phyloP scores from a whole-genome alignment of 2,888 invertebrate species.

The Pandemis heparana region DNA sequence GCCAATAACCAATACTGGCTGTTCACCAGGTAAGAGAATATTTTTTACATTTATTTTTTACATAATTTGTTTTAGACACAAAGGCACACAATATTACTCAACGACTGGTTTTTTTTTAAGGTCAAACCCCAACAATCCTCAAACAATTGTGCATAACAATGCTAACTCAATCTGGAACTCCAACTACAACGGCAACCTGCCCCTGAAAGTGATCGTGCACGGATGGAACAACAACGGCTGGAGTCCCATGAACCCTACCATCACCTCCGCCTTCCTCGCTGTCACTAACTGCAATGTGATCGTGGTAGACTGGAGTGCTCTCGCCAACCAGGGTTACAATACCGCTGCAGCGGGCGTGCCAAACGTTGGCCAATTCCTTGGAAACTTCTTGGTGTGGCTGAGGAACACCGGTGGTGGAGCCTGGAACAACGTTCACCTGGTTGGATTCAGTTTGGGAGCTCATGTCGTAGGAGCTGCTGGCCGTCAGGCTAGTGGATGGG shows the following conservation, averaged over 20 bases:
- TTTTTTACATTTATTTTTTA: neutral
- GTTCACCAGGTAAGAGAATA: slow-evolving; percentile 35
- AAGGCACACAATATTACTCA: neutral
- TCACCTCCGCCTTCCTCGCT: slow-evolving; percentile 63
- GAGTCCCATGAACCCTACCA: slow-evolving; percentile 55
- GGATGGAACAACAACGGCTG: slow-evolving; percentile 70
- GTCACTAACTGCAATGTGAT: slow-evolving; percentile 67
- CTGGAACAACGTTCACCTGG: slow-evolving; percentile 70
- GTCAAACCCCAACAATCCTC: slow-evolving; percentile 59
- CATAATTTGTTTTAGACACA: no score
- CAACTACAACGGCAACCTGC: slow-evolving; percentile 57
- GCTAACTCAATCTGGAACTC: slow-evolving; percentile 61
- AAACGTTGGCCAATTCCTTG: slow-evolving; percentile 63
- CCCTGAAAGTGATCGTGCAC: slow-evolving; percentile 65
- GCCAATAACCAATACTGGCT: slow-evolving; percentile 66
- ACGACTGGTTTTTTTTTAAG: slow-evolving; percentile 50
- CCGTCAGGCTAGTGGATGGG: slow-evolving; percentile 56
- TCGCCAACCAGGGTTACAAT: slow-evolving; percentile 57
- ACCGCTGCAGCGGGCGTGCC: slow-evolving; percentile 60
- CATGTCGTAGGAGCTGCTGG: slow-evolving; percentile 73
- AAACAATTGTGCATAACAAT: slow-evolving; percentile 63
- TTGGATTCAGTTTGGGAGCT: slow-evolving; percentile 77
- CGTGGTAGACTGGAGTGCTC: slow-evolving; percentile 66
- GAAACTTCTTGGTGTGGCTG: slow-evolving; percentile 68
- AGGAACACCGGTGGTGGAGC: slow-evolving; percentile 65